These are phyloP conservation scores for Sarcophaga carnaria DNA, from an alignment of 2,888 invertebrate genomes.

Conservation along the genomic window DNA sequence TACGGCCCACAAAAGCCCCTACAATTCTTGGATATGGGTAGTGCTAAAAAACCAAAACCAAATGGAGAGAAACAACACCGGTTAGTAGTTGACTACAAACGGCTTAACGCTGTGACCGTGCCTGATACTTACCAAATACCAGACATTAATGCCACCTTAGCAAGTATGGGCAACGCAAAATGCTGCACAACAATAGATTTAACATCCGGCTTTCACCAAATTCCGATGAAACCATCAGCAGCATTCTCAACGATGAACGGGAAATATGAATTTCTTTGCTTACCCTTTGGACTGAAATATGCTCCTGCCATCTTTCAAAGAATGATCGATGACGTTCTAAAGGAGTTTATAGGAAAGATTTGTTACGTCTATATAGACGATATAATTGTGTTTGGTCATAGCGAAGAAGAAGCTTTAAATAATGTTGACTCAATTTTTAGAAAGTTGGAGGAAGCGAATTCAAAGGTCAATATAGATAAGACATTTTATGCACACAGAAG, in stretches of 20 bases:
- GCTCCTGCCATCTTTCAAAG: constrained; percentile 49
- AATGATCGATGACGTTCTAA: constrained; percentile 47
- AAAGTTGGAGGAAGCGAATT: constrained; percentile 5
- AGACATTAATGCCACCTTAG: constrained; percentile 66
- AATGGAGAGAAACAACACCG: constrained; percentile 66
- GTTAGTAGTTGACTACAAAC: constrained; percentile 70
- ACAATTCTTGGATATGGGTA: constrained; percentile 72
- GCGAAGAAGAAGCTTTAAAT: neutral
- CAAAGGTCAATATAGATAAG: neutral
- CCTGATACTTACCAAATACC: constrained; percentile 69
- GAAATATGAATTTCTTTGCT: constrained; percentile 16
- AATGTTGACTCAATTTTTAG: constrained; percentile 9
- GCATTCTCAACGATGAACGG: constrained; percentile 20
- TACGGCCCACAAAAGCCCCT: constrained; percentile 73
- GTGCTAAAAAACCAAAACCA: constrained; percentile 71
- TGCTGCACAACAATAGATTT: constrained; percentile 69
- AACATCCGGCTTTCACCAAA: constrained; percentile 49
- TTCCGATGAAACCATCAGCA: constrained; percentile 49
- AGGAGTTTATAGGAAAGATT: neutral
- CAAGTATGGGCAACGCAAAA: constrained; percentile 68
- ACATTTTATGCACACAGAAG: neutral
- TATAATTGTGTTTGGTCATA: neutral
- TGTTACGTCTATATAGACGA: constrained; percentile 52
- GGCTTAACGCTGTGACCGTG: constrained; percentile 67
- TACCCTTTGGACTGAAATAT: constrained; percentile 48